Evolutionary conservation across 2,113 vertebrate genomes (phyloP).

Genomic region (Corythornis cristatus): DNA sequence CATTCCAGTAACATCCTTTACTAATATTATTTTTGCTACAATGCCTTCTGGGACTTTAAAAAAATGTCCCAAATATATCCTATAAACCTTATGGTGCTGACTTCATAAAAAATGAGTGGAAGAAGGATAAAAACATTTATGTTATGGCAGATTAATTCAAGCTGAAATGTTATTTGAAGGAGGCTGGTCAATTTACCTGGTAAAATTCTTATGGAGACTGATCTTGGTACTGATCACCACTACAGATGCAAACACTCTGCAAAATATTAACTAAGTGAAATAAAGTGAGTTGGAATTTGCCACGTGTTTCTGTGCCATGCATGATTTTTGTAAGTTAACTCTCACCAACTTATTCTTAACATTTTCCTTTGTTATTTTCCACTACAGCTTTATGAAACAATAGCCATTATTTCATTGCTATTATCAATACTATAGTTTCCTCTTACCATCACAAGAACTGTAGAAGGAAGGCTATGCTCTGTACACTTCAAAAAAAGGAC

Average conservation of each 20-base stretch:
- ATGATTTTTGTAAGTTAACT: neutral
- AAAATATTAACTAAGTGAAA: conserved; percentile 47
- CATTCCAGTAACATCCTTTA: neutral
- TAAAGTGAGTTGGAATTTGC: neutral
- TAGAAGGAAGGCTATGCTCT: neutral
- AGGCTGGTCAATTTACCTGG: neutral
- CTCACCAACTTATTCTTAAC: neutral
- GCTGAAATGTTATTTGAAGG: neutral
- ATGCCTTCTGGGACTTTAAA: neutral
- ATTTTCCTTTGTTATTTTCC: neutral
- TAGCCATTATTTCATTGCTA: neutral
- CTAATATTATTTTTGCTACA: neutral
- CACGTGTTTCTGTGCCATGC: neutral
- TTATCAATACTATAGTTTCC: neutral
- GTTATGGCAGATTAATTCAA: neutral
- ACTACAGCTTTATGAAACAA: neutral
- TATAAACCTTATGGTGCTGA: neutral
- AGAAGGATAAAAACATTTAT: neutral
- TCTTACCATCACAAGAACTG: neutral
- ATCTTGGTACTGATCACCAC: conserved; percentile 10
- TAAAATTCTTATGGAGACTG: neutral
- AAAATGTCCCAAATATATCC: neutral
- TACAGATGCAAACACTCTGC: neutral
- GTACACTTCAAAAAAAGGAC: neutral
- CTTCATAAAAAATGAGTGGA: neutral